Evolutionary conservation across 2,888 invertebrate species (phyloP).

Genomic region (Nymphalis c-album): DNA sequence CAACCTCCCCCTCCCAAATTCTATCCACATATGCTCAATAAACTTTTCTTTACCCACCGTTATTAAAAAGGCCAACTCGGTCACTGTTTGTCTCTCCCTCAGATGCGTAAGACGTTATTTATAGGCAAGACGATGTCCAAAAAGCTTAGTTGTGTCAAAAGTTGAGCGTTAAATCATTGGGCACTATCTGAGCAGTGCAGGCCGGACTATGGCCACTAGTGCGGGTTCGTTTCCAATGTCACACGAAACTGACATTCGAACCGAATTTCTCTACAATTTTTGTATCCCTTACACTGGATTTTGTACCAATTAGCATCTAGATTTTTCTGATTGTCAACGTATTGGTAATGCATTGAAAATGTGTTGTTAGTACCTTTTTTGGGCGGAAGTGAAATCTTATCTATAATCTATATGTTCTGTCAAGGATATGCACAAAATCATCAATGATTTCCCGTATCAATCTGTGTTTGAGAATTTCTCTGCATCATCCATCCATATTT

Average conservation of each 20-base stretch:
- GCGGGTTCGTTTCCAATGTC: slow-evolving; percentile 51
- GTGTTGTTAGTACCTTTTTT: too few species aligned
- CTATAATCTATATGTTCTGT: too few species aligned
- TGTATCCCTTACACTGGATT: too few species aligned
- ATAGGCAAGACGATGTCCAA: slow-evolving; percentile 78
- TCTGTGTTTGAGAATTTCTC: too few species aligned
- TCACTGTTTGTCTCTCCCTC: slow-evolving; percentile 36
- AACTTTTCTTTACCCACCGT: slow-evolving; percentile 15
- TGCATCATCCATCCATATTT: too few species aligned
- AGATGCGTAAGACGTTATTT: slow-evolving; percentile 79
- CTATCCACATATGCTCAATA: slow-evolving; percentile 32
- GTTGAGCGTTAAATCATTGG: slow-evolving; percentile 86
- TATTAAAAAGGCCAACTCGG: slow-evolving; percentile 19
- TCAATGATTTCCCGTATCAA: too few species aligned
- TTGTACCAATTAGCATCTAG: too few species aligned
- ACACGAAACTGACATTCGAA: slow-evolving; percentile 20
- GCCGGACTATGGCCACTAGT: slow-evolving; percentile 80
- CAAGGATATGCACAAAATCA: too few species aligned
- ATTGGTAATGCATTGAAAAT: too few species aligned
- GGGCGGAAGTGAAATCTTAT: too few species aligned
- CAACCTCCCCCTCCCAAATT: not conserved
- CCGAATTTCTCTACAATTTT: too few species aligned
- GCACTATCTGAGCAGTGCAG: slow-evolving; percentile 85
- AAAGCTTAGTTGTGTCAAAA: slow-evolving; percentile 84
- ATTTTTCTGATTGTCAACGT: too few species aligned